Evolutionary conservation across 2,113 vertebrate species (phyloP).

Genomic region (Takifugu flavidus): DNA sequence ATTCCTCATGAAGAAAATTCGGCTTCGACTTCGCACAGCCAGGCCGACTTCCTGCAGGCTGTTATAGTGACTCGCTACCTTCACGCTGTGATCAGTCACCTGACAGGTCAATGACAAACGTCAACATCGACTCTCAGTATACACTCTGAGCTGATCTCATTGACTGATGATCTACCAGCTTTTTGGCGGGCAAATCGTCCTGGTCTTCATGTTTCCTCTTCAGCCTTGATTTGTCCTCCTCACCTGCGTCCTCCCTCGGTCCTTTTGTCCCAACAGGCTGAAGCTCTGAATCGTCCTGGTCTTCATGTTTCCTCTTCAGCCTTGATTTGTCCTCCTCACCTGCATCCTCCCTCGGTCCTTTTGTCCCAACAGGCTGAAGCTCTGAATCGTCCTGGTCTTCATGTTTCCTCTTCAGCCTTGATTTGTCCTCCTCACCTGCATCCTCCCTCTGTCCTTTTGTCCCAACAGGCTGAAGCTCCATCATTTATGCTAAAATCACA

Average conservation of each 20-base stretch:
- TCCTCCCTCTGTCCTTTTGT: constrained; percentile 1
- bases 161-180: constrained; percentile 38
- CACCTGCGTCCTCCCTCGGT: background rate
- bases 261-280: background rate
- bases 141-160: background rate
- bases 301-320: constrained; percentile 38
- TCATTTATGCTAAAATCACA: background rate
- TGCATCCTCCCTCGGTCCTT: background rate
- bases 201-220: constrained; percentile 46
- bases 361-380: constrained; percentile 1
- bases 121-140: constrained; percentile 4
- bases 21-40: constrained; percentile 84
- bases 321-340: background rate
- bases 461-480: constrained; percentile 13
- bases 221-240: background rate
- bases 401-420: constrained; percentile 30
- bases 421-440: background rate
- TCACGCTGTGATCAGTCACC: constrained; percentile 76
- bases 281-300: constrained; percentile 23
- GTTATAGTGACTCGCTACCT: constrained; percentile 94
- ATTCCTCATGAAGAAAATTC: constrained; percentile 94
- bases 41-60: constrained; percentile 88
- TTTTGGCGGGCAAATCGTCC: constrained; percentile 33
- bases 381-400: constrained; percentile 29
- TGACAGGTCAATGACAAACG: background rate